phyloP scores from a whole-genome alignment of 2,888 invertebrate species.

The Neoitamus cyanurus region DNA sequence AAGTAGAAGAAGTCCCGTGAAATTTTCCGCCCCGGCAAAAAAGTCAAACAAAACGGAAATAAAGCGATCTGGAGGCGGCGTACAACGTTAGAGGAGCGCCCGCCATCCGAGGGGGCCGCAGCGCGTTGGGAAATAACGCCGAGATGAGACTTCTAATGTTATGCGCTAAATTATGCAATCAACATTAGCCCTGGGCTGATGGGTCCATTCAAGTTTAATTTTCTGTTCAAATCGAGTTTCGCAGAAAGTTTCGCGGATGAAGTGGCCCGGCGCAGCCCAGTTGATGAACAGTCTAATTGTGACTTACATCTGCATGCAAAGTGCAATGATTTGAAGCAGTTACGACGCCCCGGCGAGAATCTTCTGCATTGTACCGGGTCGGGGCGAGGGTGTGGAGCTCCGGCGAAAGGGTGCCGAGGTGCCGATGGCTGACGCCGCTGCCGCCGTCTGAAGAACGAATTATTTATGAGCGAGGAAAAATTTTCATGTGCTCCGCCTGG shows the following conservation, averaged over 20 bases:
- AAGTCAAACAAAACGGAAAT: not conserved
- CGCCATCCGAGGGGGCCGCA: not conserved
- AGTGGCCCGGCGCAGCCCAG: constrained; percentile 13
- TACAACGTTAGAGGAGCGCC: too few relatives aligned
- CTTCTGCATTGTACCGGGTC: not conserved
- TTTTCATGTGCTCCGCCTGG: not conserved
- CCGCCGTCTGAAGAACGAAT: not conserved
- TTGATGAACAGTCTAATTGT: constrained; percentile 39
- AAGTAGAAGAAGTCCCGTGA: too few relatives aligned
- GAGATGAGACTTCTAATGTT: constrained; percentile 53
- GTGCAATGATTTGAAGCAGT: constrained; percentile 32
- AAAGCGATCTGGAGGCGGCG: not conserved
- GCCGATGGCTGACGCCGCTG: not conserved
- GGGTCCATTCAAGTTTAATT: constrained; percentile 45
- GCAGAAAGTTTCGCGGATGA: constrained; percentile 29
- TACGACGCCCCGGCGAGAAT: not conserved
- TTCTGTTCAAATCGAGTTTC: constrained; percentile 46
- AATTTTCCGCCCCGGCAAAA: not conserved
- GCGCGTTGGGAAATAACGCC: constrained; percentile 36
- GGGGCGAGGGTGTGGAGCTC: not conserved
- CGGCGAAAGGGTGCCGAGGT: not conserved
- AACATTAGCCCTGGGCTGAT: constrained; percentile 49
- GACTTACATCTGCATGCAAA: constrained; percentile 32
- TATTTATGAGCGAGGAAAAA: not conserved
- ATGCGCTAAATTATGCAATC: constrained; percentile 59